phyloP scores from a whole-genome alignment of 2,888 invertebrate species.

The Furcula furcula region DNA sequence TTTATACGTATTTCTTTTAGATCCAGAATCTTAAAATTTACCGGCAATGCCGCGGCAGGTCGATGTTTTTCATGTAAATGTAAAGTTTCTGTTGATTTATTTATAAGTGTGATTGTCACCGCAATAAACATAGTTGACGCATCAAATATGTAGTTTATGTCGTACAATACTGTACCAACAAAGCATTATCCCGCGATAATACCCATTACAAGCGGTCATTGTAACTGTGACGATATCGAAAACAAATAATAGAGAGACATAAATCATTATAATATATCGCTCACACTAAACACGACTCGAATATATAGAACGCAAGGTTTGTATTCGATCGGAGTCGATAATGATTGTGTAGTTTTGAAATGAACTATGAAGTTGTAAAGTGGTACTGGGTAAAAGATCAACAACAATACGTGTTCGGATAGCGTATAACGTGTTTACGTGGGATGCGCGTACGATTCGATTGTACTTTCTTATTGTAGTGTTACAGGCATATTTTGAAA shows the following conservation, averaged over 20 bases:
- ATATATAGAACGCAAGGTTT: conserved; percentile 10
- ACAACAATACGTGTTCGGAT: conserved; percentile 51
- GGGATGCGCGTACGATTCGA: conserved; percentile 54
- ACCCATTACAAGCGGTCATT: conserved; percentile 67
- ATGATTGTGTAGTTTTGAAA: conserved; percentile 19
- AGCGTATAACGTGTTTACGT: conserved; percentile 61
- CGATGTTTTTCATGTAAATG: too few species aligned
- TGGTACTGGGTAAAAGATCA: conserved; percentile 27
- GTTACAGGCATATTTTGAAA: conserved; percentile 18
- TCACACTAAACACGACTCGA: conserved; percentile 10
- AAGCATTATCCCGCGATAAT: conserved; percentile 46
- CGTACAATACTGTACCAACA: conserved; percentile 36
- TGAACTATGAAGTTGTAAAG: conserved; percentile 37
- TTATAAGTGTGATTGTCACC: too few species aligned
- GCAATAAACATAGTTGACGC: not conserved
- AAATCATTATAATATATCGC: conserved; percentile 19
- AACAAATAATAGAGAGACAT: conserved; percentile 46
- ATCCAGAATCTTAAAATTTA: too few species aligned
- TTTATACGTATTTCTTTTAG: too few species aligned
- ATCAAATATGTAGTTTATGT: conserved; percentile 19
- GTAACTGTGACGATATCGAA: conserved; percentile 67
- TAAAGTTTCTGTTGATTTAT: too few species aligned
- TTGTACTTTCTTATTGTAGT: conserved; percentile 48
- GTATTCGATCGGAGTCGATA: conserved; percentile 14
- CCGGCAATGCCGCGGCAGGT: too few species aligned